Percentiles rank a stretch among this genome's conserved stretches.
Evolutionary conservation across 2,113 vertebrate species (phyloP).

Genomic region (Chitala chitala): DNA sequence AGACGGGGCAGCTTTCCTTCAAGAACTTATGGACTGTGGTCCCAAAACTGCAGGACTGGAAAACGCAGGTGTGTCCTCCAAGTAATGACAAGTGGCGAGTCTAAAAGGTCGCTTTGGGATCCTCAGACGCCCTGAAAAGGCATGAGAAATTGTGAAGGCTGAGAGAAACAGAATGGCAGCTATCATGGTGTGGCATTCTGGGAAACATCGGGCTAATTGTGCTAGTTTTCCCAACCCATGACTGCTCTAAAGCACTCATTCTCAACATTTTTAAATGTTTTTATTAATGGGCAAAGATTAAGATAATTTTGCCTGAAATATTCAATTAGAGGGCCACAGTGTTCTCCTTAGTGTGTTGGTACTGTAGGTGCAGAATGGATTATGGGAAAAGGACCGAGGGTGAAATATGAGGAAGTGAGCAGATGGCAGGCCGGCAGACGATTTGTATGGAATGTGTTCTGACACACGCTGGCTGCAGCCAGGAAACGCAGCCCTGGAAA

Average conservation of each 20-base stretch:
- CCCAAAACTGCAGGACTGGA: too few species aligned
- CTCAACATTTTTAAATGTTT: not conserved
- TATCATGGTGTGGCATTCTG: not conserved
- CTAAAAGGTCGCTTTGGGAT: too few species aligned
- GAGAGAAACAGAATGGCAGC: not conserved
- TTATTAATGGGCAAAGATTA: not conserved
- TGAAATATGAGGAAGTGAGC: too few species aligned
- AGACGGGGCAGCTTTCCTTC: too few species aligned
- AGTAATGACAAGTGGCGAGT: too few species aligned
- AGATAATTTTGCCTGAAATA: not conserved
- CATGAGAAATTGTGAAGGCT: not conserved
- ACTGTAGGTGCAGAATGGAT: not conserved
- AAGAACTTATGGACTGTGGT: too few species aligned
- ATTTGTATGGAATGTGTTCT: not conserved
- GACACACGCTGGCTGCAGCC: not conserved
- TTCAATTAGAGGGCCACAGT: not conserved
- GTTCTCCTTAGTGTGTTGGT: not conserved
- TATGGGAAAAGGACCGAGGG: not conserved
- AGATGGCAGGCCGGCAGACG: too few species aligned
- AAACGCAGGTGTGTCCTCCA: too few species aligned
- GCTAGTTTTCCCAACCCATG: constrained; percentile 33
- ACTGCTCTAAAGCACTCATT: not conserved
- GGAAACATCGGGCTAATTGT: constrained; percentile 22
- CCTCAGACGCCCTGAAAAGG: not conserved
- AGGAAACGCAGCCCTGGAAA: not conserved